Evolutionary conservation across 1,140 invertebrate species (phyloP), one percentile per base, ranked within the genome.

Genomic region (Archegozetes longisetosus): DNA sequence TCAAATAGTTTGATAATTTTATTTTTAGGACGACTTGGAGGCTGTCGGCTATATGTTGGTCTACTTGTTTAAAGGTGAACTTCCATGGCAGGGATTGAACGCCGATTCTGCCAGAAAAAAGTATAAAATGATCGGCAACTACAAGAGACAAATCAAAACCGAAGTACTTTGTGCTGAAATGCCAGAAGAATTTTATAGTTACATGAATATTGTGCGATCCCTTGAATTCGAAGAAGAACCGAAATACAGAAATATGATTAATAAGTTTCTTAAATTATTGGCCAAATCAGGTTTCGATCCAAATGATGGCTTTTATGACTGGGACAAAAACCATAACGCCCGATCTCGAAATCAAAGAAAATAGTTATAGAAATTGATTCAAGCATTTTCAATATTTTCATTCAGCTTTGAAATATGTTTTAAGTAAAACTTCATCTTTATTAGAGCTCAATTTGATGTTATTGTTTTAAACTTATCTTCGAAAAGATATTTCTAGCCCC

Each of bases 11-110:
- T n/a, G 9, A 12, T 46, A 46, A 46, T 13, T 47, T n/a, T n/a
- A n/a, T n/a, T n/a, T n/a, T n/a, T 22, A 25, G 50, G 96, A 99
- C 77, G 96, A 99, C 78, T 79, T 99, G 70, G 96, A 99, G 77
- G 94, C 96, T 58, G 77, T 99, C 66, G 95, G 95, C 63, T 95
- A 99, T 78, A 98, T 99, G 94, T 98, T 99, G 78, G 98, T 99
- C 93, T 99, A 99, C 79, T 98, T 99, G 77, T 79, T 98, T 70
- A 81, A 94, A 69, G 95, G 95, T 66, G 93, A 88, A 70, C 79
- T 99, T 72, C 96, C 96, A 60, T 99, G 95, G 96, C 95, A 99
- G 79, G 96, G 96, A 64, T 79, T 99, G 67, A 98, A 98, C 78
- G 94, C 94, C 63, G 93, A 97, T 73, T 98, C 92, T 67, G 78